phyloP scores from a whole-genome alignment of 2,113 vertebrate species.

The Nanger granti region DNA sequence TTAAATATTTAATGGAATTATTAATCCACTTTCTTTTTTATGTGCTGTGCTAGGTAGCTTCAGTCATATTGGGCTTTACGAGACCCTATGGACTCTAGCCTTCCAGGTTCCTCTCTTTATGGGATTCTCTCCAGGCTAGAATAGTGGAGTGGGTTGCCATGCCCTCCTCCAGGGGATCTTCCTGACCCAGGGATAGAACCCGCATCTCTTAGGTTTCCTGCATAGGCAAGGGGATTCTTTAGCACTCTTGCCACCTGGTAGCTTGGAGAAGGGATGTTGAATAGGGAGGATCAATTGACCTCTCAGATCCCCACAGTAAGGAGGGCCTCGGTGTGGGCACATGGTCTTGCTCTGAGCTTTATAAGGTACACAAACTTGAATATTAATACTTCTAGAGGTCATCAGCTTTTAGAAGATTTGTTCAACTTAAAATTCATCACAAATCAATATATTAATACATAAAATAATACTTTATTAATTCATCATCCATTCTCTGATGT shows the following conservation, averaged over 20 bases:
- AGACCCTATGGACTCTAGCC: not conserved
- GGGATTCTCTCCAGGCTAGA: not conserved
- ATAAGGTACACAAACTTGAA: not conserved
- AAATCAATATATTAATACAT: not conserved
- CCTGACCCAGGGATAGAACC: not conserved
- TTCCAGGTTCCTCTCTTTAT: not conserved
- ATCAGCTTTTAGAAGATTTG: not conserved
- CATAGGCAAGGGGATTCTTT: not conserved
- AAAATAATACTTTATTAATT: not conserved
- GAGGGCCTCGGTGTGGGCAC: fast-evolving
- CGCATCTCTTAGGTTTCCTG: not conserved
- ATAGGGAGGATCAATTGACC: not conserved
- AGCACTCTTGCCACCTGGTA: not conserved
- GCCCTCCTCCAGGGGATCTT: not conserved
- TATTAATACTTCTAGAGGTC: not conserved
- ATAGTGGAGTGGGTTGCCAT: not conserved
- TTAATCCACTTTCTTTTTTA: not conserved
- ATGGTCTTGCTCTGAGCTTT: not conserved
- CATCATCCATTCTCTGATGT: not conserved
- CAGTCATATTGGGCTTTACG: not conserved
- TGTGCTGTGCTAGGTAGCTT: not conserved
- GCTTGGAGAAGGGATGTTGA: not conserved
- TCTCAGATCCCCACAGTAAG: not conserved
- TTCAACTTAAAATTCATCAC: not conserved
- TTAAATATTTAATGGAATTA: not conserved